Evolutionary conservation across 1,140 invertebrate species (phyloP), one percentile per base, ranked within the genome.

Genomic region (Diorhabda carinulata): DNA sequence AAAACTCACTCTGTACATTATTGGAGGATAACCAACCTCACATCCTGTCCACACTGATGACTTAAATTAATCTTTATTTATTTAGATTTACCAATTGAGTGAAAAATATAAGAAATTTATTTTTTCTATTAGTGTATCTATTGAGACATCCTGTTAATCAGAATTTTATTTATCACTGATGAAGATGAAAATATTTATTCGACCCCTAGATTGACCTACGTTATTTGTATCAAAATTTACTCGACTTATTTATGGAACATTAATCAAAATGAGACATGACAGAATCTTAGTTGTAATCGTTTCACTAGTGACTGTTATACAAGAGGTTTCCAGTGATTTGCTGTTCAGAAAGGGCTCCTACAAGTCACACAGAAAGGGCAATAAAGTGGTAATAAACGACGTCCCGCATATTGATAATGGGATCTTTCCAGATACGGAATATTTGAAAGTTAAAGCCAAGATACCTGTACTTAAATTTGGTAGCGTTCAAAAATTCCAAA

Each of bases 391-490:
- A 0, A 8, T 73, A 6, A 57, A 44, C 5, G 60, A 71, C 40
- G 67, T 70, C 3, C 5, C 43, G 9, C 40, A n/a, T 40, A 64
- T 73, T 57, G 61, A 68, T 45, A 61, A 67, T n/a, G 42, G 10
- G 10, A n/a, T 44, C 0, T 40, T 73, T 44, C 60, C 72, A 9
- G 43, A 61, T n/a, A 64, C 7, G 9, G 61, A 68, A 42, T 73
- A 70, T 25, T 58, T 71, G 41, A 64, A 57, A 47, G 64, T 71
- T 9, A 64, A 56, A 57, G 65, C 61, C 7, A 44, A 59, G 8
- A 68, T 79, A n/a, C 75, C 76, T 4, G 63, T 66, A 43, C 61
- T 80, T 5, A 70, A 67, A 58, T 57, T 69, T 25, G 74, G 70
- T 6, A 57, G 75, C 7, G 70, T 80, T 4, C 69, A 71, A 9